Base-by-base conservation (phyloP, 2,888 invertebrate genomes). In the Acanthococcus lagerstroemiae region DNA sequence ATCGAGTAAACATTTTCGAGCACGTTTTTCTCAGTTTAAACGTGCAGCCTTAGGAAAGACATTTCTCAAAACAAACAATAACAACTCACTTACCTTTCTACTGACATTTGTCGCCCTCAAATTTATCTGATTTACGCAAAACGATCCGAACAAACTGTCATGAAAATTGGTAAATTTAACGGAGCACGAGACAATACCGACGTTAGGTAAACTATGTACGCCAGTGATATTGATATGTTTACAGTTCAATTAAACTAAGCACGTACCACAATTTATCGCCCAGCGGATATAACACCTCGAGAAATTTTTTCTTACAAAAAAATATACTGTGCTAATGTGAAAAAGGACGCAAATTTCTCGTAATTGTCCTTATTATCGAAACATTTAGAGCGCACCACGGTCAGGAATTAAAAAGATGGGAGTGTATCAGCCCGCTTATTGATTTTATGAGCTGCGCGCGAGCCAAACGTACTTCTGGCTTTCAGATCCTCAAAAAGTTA, bases 21-120 rank as follows among this genome's bases (percentile, higher is more conserved):
- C n/a, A n/a, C n/a, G n/a, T n/a, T n/a, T n/a, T n/a, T n/a, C n/a
- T n/a, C n/a, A n/a, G n/a, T n/a, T n/a, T n/a, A n/a, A n/a, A n/a
- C n/a, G n/a, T n/a, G n/a, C n/a, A n/a, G n/a, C n/a, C n/a, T n/a
- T n/a, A n/a, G n/a, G n/a, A n/a, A n/a, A n/a, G n/a, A n/a, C n/a
- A n/a, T n/a, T n/a, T n/a, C n/a, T n/a, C n/a, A n/a, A n/a, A n/a
- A n/a, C n/a, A n/a, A n/a, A n/a, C n/a, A n/a, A n/a, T n/a, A n/a
- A n/a, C 12, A 27, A 50, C 9, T 21, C 15, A 58, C 58, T 58
- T 46, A 58, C 58, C 46, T 58, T 58, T 58, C 58, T 58, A 58
- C 58, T 58, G 58, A 58, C 48, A 58, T 58, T 58, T 22, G 48
- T 58, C 58, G 46, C 22, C 46, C 46, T 26, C 30, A 46, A 55